Conservation (phyloP, 1,140 invertebrate species). For the Magallana angulata region DNA sequence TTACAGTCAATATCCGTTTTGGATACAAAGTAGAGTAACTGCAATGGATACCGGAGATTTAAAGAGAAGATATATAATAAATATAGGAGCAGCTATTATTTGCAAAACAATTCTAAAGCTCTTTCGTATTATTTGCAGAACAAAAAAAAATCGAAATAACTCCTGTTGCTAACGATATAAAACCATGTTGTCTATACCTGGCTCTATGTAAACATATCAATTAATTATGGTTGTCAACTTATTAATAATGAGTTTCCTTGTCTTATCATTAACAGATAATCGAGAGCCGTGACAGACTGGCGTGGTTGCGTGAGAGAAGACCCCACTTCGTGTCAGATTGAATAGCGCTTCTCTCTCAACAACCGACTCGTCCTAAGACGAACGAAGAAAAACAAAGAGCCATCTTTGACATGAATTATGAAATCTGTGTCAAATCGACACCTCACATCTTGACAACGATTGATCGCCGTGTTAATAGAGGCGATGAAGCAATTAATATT, state of each 20-base stretch:
- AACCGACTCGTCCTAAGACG: background rate
- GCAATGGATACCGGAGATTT: too few relatives aligned
- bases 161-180: too few relatives aligned
- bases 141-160: too few relatives aligned
- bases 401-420: slow-evolving; percentile 28
- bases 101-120: too few relatives aligned
- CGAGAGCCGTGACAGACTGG: background rate
- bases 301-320: background rate
- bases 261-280: slow-evolving; percentile 15
- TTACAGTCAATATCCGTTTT: background rate
- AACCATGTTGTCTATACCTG: background rate
- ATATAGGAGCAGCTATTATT: too few relatives aligned
- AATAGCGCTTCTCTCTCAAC: background rate
- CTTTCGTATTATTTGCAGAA: too few relatives aligned
- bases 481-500: background rate
- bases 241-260: background rate
- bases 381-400: background rate
- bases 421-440: slow-evolving; percentile 28
- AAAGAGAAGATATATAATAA: too few relatives aligned
- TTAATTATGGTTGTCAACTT: slow-evolving; percentile 3
- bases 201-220: background rate
- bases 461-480: background rate
- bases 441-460: slow-evolving; percentile 10
- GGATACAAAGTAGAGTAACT: too few relatives aligned
- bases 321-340: background rate